These are phyloP conservation scores for Melanotaenia nigrans DNA, from an alignment of 2,797 vertebrate genomes.

Conservation along the genomic window DNA sequence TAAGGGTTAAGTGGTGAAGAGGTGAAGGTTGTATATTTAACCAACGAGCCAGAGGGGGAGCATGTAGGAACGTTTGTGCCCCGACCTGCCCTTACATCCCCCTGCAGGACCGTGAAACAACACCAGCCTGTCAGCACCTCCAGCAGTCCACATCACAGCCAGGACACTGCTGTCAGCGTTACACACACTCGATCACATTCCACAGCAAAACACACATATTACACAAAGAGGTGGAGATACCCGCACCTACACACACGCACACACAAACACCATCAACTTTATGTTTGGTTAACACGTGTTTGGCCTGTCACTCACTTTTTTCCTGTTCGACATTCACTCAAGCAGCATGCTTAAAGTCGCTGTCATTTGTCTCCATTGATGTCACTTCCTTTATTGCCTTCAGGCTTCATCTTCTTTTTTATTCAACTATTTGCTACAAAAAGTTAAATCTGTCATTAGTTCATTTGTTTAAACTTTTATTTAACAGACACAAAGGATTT, in stretches of 20 bases:
- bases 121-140: constrained; percentile 69
- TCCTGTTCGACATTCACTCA: constrained; percentile 18
- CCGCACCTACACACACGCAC: not conserved
- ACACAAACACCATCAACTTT: constrained; percentile 4
- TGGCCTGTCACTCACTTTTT: constrained; percentile 32
- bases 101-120: constrained; percentile 57
- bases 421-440: not conserved
- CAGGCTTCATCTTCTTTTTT: not conserved
- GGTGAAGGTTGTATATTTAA: constrained; percentile 38
- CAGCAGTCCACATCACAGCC: constrained; percentile 58
- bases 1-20: constrained; percentile 3
- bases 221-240: constrained; percentile 1
- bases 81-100: constrained; percentile 39
- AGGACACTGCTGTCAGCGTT: constrained; percentile 61
- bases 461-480: constrained; percentile 5
- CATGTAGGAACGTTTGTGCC: constrained; percentile 20
- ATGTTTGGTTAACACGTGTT: constrained; percentile 35
- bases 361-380: constrained; percentile 21
- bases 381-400: constrained; percentile 53
- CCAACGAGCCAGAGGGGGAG: not conserved
- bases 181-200: constrained; percentile 38
- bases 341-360: not conserved
- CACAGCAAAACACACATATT: constrained; percentile 35
- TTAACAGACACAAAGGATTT: not conserved
- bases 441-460: not conserved